Percentiles rank a stretch among this genome's conserved stretches.
These are phyloP conservation scores for Tenualosa thibaudeaui DNA, from an alignment of 2,797 vertebrate species.

Conservation along the genomic window DNA sequence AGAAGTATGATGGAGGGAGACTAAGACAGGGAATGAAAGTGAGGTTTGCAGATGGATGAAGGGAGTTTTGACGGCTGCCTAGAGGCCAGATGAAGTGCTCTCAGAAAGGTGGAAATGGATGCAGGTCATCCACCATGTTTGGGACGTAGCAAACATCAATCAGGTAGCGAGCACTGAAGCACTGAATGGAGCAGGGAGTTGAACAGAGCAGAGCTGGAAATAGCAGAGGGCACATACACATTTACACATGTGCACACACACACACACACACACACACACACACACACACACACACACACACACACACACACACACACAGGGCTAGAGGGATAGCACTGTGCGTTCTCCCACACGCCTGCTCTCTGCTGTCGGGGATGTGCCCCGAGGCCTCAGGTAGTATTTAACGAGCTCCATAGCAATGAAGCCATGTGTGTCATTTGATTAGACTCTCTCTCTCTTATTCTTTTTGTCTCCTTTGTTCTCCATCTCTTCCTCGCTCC, in stretches of 20 bases:
- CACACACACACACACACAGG: not conserved
- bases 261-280: not conserved
- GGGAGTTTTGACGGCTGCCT: constrained; percentile 12
- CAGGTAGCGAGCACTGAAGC: constrained; percentile 11
- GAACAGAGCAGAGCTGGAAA: constrained; percentile 34
- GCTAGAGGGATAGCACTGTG: not conserved
- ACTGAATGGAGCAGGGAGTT: not conserved
- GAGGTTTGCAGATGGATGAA: not conserved
- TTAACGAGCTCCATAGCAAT: constrained; percentile 54
- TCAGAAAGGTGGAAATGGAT: not conserved
- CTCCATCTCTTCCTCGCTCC: not conserved
- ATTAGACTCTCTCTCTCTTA: constrained; percentile 39
- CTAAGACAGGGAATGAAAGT: not conserved
- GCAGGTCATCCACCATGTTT: not conserved
- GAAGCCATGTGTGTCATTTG: constrained; percentile 52
- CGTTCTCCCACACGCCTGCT: too few species aligned
- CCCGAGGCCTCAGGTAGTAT: constrained; percentile 47
- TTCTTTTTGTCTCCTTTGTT: constrained; percentile 20
- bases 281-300: constrained; percentile 4
- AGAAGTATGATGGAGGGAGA: not conserved
- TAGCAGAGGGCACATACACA: constrained; percentile 23
- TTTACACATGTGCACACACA: not conserved
- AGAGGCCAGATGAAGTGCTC: constrained; percentile 26
- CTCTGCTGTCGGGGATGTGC: constrained; percentile 35
- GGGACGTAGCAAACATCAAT: constrained; percentile 36